Percentiles rank a stretch among this genome's conserved stretches.
Conservation (phyloP, 2,113 vertebrate species). For the Lucifuga dentata region DNA sequence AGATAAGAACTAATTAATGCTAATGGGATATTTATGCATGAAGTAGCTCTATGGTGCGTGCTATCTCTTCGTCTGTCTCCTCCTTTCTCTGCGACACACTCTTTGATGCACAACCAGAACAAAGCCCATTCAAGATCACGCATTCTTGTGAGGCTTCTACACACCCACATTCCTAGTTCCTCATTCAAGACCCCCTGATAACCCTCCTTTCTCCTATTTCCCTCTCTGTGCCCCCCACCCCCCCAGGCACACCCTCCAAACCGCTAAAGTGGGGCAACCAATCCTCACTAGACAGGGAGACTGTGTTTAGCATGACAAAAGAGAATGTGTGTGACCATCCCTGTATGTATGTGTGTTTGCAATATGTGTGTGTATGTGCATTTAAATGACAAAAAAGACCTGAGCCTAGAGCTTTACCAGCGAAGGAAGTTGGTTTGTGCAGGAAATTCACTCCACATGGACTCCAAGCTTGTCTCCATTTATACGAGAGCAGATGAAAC, state of each 20-base stretch:
- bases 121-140: conserved; percentile 61
- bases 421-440: conserved; percentile 62
- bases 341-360: conserved; percentile 45
- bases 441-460: conserved; percentile 76
- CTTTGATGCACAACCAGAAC: conserved; percentile 28
- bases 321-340: conserved; percentile 51
- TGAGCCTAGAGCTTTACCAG: conserved; percentile 39
- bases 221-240: conserved; percentile 21
- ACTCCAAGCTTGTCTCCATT: conserved; percentile 61
- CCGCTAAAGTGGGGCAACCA: conserved; percentile 72
- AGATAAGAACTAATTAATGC: conserved; percentile 47
- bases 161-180: conserved; percentile 66
- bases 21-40: conserved; percentile 54
- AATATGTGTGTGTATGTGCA: conserved; percentile 43
- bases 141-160: conserved; percentile 58
- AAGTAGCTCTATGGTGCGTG: neutral
- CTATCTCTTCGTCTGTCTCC: neutral
- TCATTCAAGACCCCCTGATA: conserved; percentile 61
- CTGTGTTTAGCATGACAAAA: conserved; percentile 82
- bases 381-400: conserved; percentile 30
- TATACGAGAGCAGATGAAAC: conserved; percentile 68
- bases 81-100: neutral
- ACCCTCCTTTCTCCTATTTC: conserved; percentile 43
- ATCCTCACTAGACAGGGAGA: conserved; percentile 59
- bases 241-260: conserved; percentile 23